These are phyloP conservation scores for Oligia fasciuncula DNA, from an alignment of 2,888 invertebrate genomes.

Conservation along the genomic window DNA sequence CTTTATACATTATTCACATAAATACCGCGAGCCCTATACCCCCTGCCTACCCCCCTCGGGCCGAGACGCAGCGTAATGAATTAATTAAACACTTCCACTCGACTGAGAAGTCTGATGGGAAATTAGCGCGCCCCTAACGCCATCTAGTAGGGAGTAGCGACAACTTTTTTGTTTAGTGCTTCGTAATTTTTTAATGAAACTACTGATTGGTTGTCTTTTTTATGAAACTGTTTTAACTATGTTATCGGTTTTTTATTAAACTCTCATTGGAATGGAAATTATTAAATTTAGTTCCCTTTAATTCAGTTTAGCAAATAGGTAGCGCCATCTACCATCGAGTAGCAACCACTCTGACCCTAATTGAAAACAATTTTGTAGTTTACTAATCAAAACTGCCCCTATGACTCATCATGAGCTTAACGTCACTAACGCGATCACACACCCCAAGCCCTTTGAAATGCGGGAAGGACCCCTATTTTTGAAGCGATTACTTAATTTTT, in stretches of 20 bases:
- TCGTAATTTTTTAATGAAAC: conserved; percentile 1
- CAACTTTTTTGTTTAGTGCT: conserved; percentile 52
- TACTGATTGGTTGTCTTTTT: not conserved
- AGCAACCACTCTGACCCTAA: conserved; percentile 12
- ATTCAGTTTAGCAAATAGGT: not conserved
- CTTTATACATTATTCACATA: conserved; percentile 60
- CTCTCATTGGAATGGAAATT: not conserved
- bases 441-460: conserved; percentile 54
- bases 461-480: conserved; percentile 55
- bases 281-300: no score
- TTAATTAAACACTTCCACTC: conserved; percentile 68
- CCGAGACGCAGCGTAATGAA: conserved; percentile 67
- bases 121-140: conserved; percentile 62
- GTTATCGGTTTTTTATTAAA: not conserved
- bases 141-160: conserved; percentile 69
- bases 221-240: not conserved
- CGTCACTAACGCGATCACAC: conserved; percentile 39
- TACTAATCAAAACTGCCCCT: conserved; percentile 52
- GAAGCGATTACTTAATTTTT: conserved; percentile 52
- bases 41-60: conserved; percentile 58
- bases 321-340: conserved; percentile 39
- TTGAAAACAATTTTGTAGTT: conserved; percentile 48
- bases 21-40: conserved; percentile 57
- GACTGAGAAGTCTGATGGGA: conserved; percentile 60
- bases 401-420: conserved; percentile 58